Evolutionary conservation across 2,113 vertebrate species (phyloP).

Genomic region (Morone saxatilis): DNA sequence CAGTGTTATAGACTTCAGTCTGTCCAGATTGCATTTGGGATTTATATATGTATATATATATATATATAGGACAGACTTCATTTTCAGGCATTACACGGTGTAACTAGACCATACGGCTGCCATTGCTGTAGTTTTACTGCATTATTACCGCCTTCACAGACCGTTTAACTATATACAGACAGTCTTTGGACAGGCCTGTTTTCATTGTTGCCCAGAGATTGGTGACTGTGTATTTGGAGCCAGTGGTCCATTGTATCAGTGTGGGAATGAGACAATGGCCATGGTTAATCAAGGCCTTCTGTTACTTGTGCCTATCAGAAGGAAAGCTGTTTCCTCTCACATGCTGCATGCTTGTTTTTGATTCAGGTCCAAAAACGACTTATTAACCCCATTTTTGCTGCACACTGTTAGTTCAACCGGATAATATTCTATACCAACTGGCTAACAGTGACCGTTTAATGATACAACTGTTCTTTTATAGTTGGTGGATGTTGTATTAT

Average conservation of each 20-base stretch:
- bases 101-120: not conserved
- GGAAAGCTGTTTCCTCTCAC: slow-evolving; percentile 52
- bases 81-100: not conserved
- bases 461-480: not conserved
- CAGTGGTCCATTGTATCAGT: slow-evolving; percentile 58
- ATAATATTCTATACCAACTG: not conserved
- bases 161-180: slow-evolving; percentile 5
- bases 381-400: slow-evolving; percentile 37
- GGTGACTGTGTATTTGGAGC: slow-evolving; percentile 31
- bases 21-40: not conserved
- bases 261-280: slow-evolving; percentile 62
- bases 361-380: slow-evolving; percentile 15
- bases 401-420: not conserved
- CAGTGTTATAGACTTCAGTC: not conserved
- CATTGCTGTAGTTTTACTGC: not conserved
- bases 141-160: not conserved
- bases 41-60: not conserved
- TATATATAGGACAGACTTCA: not conserved
- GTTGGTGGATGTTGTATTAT: not conserved
- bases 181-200: not conserved
- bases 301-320: slow-evolving; percentile 37
- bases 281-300: slow-evolving; percentile 40
- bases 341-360: not conserved
- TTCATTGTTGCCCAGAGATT: slow-evolving; percentile 44
- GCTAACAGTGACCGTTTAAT: not conserved